Conservation (phyloP, 2,888 invertebrate genomes). For the Polydrusus cervinus region DNA sequence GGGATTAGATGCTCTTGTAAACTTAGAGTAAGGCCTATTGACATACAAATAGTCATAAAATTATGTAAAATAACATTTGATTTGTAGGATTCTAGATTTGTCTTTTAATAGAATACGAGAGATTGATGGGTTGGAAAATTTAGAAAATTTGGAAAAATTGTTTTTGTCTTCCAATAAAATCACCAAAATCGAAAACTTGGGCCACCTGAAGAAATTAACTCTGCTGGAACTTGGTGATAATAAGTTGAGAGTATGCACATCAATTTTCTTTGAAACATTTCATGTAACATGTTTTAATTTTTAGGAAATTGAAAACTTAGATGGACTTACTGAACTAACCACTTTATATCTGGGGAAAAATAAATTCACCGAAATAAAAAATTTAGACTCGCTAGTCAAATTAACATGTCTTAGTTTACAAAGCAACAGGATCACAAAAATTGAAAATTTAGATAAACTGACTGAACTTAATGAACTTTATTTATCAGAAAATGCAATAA, state of each 20-base stretch:
- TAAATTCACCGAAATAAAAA: conserved; percentile 91
- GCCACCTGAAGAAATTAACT: conserved; percentile 83
- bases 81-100: conserved; percentile 87
- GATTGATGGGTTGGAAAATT: conserved; percentile 86
- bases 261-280: not conserved
- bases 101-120: conserved; percentile 95
- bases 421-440: conserved; percentile 89
- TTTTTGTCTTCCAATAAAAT: conserved; percentile 95
- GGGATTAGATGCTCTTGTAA: conserved; percentile 89
- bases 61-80: not conserved
- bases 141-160: conserved; percentile 86
- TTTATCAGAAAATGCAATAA: conserved; percentile 94
- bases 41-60: not conserved
- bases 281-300: conserved; percentile 1
- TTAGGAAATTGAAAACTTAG: conserved; percentile 90
- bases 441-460: conserved; percentile 88
- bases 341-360: conserved; percentile 95
- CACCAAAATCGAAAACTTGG: conserved; percentile 89
- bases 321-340: conserved; percentile 82
- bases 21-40: conserved; percentile 82
- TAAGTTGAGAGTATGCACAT: conserved; percentile 81
- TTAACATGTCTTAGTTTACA: conserved; percentile 90
- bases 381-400: conserved; percentile 81
- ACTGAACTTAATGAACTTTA: conserved; percentile 89
- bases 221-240: conserved; percentile 97